Evolutionary conservation across 2,888 invertebrate species (phyloP), one percentile per base, ranked within the genome.

Genomic region (Arge pagana): DNA sequence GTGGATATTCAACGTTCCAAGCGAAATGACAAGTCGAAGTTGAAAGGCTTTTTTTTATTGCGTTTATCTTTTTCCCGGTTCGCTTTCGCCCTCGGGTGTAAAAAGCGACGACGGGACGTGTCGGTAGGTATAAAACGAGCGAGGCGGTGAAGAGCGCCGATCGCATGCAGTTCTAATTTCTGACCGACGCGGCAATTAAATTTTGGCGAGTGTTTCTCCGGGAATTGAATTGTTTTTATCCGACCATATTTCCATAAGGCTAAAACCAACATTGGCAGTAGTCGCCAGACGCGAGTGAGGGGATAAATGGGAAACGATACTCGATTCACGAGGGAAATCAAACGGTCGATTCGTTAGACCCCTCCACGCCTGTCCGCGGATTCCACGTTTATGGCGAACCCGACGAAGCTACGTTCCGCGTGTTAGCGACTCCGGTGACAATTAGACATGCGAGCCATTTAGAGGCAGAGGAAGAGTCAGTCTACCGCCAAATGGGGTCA

Each of bases 301-400:
- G 10, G 45, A 11, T 23, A 45, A 45, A 33, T 23, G 36, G 28
- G 37, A 21, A 36, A 41, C 36, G 51, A 54, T 56, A 54, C 45
- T 39, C 53, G 53, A 58, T 62, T 61, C 70, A 64, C 68, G 64
- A 64, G 70, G 70, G 67, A 72, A 72, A 72, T 69, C 70, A 70
- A 53, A 13, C 64, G 57, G 52, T 53, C 54, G 64, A 70, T 68
- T 71, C 67, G 66, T 67, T 68, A 65, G 63, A 50, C 18, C 43
- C 24, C 28, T 35, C 23, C 36, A n/a, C 21, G 37, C 36, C 36
- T 26, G 37, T 37, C 30, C 26, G 37, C 13, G 7, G 10, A 7
- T 26, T 3, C n/a, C 26, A 11, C 18, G 6, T 3, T n/a, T n/a
- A n/a, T n/a, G n/a, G n/a, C n/a, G n/a, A n/a, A n/a, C n/a, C n/a